A percentile compares a stretch with the other conserved stretches of the same genome.
Evolutionary conservation across 2,797 vertebrate species (phyloP).

Genomic region (Halcyon chelicuti): DNA sequence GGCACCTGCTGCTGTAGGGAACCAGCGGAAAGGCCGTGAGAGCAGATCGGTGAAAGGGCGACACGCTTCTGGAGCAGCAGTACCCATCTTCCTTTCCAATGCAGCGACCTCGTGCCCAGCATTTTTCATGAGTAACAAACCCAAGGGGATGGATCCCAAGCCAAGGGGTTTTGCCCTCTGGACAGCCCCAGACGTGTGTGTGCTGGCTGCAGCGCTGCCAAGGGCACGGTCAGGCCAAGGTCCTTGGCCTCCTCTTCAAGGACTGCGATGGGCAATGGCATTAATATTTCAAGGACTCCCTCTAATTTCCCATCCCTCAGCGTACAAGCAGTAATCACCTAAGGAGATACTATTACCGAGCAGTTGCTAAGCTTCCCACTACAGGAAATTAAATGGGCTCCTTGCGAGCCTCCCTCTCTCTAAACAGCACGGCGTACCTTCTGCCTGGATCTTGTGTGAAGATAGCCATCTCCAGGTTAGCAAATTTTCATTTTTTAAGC

Average conservation of each 20-base stretch:
- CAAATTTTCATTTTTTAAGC: constrained; percentile 1
- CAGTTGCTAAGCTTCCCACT: constrained; percentile 20
- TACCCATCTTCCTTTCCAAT: background rate
- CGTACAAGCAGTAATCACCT: constrained; percentile 1
- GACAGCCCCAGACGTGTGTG: constrained; percentile 13
- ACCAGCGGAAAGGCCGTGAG: background rate
- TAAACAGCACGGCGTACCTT: background rate
- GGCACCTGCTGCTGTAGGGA: background rate
- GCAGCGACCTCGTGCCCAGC: background rate
- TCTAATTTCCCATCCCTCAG: constrained; percentile 23
- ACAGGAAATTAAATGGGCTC: constrained; percentile 55
- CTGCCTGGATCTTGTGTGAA: background rate
- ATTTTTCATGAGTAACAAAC: constrained; percentile 14
- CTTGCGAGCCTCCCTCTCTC: background rate
- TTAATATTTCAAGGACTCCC: constrained; percentile 61
- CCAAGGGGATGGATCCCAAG: background rate
- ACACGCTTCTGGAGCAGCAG: background rate
- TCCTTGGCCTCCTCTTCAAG: constrained; percentile 32
- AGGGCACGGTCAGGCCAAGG: constrained; percentile 15
- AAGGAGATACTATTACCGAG: constrained; percentile 8
- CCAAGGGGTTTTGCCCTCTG: constrained; percentile 38
- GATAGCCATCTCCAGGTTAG: background rate
- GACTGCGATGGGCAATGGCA: background rate
- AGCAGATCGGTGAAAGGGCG: background rate
- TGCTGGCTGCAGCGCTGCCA: background rate